Conservation (phyloP, 2,113 vertebrate species). For the Macaca fascicularis region DNA sequence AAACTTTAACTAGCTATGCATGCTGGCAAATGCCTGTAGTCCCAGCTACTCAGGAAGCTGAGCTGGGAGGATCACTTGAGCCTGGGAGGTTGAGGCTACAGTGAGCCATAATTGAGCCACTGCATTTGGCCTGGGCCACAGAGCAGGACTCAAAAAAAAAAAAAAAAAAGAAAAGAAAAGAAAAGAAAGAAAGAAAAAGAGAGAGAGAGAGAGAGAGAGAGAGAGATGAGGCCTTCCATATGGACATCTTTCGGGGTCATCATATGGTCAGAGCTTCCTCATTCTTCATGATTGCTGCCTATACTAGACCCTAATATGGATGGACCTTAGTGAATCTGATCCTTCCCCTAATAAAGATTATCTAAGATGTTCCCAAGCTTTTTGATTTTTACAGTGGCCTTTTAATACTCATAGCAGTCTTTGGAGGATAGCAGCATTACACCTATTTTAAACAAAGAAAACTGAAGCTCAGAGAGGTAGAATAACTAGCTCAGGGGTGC, state of each 20-base stretch:
- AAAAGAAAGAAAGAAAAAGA: too few relatives aligned
- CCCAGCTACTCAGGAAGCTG: not conserved
- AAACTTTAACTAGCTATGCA: not conserved
- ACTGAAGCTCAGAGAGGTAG: not conserved
- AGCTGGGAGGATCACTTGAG: not conserved
- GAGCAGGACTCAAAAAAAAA: not conserved
- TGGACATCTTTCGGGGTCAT: not conserved
- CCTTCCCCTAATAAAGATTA: not conserved
- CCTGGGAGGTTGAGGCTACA: not conserved
- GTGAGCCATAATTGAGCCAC: not conserved
- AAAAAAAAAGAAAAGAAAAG: too few relatives aligned
- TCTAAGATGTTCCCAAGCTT: not conserved
- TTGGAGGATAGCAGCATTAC: not conserved
- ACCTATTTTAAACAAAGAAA: not conserved
- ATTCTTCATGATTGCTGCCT: not conserved
- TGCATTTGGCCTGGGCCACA: not conserved
- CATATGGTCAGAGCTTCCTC: not conserved
- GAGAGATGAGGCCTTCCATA: not conserved
- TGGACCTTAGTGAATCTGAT: not conserved
- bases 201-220: not conserved
- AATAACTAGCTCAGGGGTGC: not conserved
- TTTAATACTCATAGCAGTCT: not conserved
- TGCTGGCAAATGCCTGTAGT: not conserved
- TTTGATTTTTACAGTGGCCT: not conserved
- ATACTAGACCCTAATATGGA: not conserved